These are phyloP conservation scores for Ceyx melanurus DNA, from an alignment of 2,113 vertebrate species.

Conservation along the genomic window DNA sequence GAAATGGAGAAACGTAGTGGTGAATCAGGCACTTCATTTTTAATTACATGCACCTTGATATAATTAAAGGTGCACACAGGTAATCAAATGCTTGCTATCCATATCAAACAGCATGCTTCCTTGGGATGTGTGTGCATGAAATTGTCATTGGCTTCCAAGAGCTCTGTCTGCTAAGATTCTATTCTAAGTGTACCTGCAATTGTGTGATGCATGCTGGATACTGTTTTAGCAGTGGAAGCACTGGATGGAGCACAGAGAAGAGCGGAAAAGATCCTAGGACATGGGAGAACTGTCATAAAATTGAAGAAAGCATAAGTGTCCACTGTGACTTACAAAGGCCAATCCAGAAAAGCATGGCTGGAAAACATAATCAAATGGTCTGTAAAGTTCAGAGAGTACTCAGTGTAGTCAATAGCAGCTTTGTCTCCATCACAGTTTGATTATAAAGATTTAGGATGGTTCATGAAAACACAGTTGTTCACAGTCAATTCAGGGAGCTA, in stretches of 20 bases:
- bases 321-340: neutral
- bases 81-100: neutral
- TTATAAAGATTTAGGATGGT: conserved; percentile 37
- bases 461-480: conserved; percentile 54
- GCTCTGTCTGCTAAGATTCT: neutral
- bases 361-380: neutral
- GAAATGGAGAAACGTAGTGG: neutral
- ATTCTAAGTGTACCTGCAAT: neutral
- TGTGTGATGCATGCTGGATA: neutral
- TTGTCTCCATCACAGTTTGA: conserved; percentile 7
- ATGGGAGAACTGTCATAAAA: neutral
- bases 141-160: neutral
- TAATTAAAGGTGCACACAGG: conserved; percentile 5
- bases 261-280: neutral
- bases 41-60: neutral
- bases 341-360: neutral
- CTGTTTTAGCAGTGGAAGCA: neutral
- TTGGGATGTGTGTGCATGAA: neutral
- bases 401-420: neutral
- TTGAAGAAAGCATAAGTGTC: neutral
- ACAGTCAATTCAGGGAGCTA: neutral
- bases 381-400: neutral
- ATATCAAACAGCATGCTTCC: neutral
- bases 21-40: neutral
- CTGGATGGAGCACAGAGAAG: neutral